Evolutionary conservation across 2,113 vertebrate genomes (phyloP).

Genomic region (Pelmatolapia mariae): DNA sequence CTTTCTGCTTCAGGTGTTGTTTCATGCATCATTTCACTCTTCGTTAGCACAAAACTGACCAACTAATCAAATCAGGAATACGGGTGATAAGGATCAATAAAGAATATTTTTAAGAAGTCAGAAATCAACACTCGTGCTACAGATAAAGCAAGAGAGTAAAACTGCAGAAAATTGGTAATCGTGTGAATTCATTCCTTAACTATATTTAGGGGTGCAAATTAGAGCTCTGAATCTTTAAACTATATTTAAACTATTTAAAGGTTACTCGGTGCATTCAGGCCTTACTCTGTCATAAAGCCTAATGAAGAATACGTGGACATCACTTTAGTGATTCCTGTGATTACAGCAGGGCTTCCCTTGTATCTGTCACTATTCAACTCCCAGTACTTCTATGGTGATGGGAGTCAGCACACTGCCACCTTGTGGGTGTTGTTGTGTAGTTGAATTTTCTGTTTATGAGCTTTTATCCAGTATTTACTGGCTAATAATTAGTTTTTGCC

Average conservation of each 20-base stretch:
- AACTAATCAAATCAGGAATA: not conserved
- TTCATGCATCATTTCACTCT: not conserved
- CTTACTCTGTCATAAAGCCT: not conserved
- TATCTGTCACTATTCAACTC: not conserved
- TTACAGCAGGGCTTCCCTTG: not conserved
- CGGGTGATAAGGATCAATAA: not conserved
- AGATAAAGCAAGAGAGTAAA: not conserved
- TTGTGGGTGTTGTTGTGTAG: not conserved
- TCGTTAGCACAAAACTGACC: not conserved
- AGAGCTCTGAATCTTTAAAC: not conserved
- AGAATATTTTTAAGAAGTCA: not conserved
- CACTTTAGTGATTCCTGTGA: not conserved
- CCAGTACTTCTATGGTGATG: not conserved
- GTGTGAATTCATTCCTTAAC: not conserved
- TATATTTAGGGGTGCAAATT: fast-evolving
- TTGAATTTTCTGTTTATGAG: not conserved
- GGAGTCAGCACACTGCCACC: not conserved
- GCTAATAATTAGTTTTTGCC: not conserved
- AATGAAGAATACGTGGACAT: not conserved
- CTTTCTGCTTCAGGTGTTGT: not conserved
- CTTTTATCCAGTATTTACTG: not conserved
- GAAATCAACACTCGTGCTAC: not conserved
- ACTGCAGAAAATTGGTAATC: not conserved
- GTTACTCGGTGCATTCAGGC: not conserved
- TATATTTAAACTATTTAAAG: not conserved